Evolutionary conservation across 2,888 invertebrate genomes (phyloP), one percentile per base, ranked within the genome.

Genomic region (Scaptomyza cyrtandrae): DNA sequence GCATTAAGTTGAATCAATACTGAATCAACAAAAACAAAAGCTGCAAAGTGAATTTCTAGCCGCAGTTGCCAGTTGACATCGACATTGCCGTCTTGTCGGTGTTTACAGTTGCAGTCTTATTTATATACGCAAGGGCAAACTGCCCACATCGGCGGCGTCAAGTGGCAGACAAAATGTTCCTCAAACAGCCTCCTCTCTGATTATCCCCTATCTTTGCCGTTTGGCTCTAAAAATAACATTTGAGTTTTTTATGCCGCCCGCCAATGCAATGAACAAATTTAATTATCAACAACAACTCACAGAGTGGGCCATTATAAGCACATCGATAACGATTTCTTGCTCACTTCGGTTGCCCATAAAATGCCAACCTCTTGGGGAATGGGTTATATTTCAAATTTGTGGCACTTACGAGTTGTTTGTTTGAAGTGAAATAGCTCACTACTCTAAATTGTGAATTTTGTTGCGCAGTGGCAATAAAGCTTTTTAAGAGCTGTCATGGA

Each of bases 91-190:
- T 39, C 44, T 41, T 57, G 65, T 49, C 67, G 71, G 53, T 62
- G 86, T 88, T 86, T 71, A 76, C 80, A 76, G 77, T 76, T 76
- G 72, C 72, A 64, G 76, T 72, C 71, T 86, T 82, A 82, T 82
- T 82, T 82, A 86, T 88, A 88, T 88, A 83, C 62, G 70, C 81
- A 82, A 82, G 82, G 82, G 89, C 82, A 86, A 80, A 69, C 85
- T 88, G 87, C 87, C 82, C 78, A 83, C 87, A 69, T 57, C 59
- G 53, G 24, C 52, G 43, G 39, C 60, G 66, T 76, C 77, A 70
- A 69, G 85, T 83, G 85, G 84, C 69, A 80, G 61, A 60, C 60
- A 59, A 50, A 87, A 71, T 69, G 68, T 71, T 75, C 83, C 75
- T 61, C 67, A 80, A 53, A 65, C 61, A 46, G 57, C 58, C 63